Evolutionary conservation across 2,888 invertebrate species (phyloP).

Genomic region (Scrobipalpa costella): DNA sequence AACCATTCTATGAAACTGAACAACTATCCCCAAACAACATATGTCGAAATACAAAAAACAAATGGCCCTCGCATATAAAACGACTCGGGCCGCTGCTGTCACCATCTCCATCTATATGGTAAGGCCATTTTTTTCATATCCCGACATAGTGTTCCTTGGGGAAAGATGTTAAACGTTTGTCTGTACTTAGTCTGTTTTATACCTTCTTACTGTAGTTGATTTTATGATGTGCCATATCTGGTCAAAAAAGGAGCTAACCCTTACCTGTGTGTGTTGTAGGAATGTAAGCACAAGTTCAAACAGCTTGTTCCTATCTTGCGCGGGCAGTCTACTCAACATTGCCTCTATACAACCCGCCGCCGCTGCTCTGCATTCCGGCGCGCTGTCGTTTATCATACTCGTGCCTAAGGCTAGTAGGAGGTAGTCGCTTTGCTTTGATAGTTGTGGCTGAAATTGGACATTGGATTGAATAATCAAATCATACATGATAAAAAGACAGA

Average conservation of each 20-base stretch:
- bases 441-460: conserved; percentile 72
- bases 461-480: neutral
- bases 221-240: neutral
- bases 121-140: too few species aligned
- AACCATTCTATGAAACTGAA: too few species aligned
- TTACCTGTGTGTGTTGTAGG: conserved; percentile 80
- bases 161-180: too few species aligned
- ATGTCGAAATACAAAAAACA: too few species aligned
- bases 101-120: too few species aligned
- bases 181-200: too few species aligned
- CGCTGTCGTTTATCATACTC: conserved; percentile 90
- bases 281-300: conserved; percentile 87
- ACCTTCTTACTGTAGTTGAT: too few species aligned
- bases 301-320: conserved; percentile 82
- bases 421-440: conserved; percentile 83
- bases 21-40: too few species aligned
- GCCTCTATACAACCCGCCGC: conserved; percentile 87
- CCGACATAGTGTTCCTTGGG: too few species aligned
- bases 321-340: conserved; percentile 82
- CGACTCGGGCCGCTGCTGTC: too few species aligned
- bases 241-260: neutral
- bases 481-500: neutral
- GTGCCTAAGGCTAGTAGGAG: conserved; percentile 89
- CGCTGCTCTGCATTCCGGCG: conserved; percentile 86
- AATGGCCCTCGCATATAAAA: too few species aligned